Evolutionary conservation across 1,140 invertebrate genomes (phyloP), one percentile per base, ranked within the genome.

Genomic region (Zophobas morio): DNA sequence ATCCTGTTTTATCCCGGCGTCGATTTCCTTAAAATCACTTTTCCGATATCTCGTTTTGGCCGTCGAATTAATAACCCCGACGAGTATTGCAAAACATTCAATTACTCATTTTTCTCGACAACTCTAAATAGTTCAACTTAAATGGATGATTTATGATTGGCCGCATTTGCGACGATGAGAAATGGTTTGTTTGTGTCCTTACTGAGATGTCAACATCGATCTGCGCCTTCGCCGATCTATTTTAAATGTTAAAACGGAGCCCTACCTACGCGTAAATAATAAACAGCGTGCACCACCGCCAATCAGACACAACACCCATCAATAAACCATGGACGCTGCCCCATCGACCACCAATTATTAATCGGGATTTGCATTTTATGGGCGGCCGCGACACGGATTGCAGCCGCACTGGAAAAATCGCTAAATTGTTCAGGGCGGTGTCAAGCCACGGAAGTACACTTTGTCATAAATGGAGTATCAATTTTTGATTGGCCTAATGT

Each of bases 121-220:
- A 39, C 49, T n/a, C 37, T 51, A 56, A 56, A 73, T 73, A 53
- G 71, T 73, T 73, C 6, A 73, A 73, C 71, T 73, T 73, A 46
- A 73, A 34, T 35, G 36, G 51, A 73, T 73, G 49, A 73, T 73
- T 73, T 73, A 73, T 73, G 71, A 39, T 73, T 54, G 35, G 34
- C 40, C 46, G 6, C 40, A 54, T 6, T 73, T 73, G 39, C 36
- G 32, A 56, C 46, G 49, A 54, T 39, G 6, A 42, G 35, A 54
- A 73, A 54, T 39, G 33, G 34, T 54, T 49, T 73, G 49, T 73
- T 73, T 73, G 71, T 73, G 46, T 73, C 71, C 32, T 72, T 72
- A 72, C 70, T 6, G 34, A n/a, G 3, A 37, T 34, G 57, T 63
- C 60, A 66, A 40, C 33, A 66, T 66, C 20, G 60, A 66, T 66